These are phyloP conservation scores for Tolypeutes matacus DNA, from an alignment of 2,797 vertebrate species.

Conservation along the genomic window DNA sequence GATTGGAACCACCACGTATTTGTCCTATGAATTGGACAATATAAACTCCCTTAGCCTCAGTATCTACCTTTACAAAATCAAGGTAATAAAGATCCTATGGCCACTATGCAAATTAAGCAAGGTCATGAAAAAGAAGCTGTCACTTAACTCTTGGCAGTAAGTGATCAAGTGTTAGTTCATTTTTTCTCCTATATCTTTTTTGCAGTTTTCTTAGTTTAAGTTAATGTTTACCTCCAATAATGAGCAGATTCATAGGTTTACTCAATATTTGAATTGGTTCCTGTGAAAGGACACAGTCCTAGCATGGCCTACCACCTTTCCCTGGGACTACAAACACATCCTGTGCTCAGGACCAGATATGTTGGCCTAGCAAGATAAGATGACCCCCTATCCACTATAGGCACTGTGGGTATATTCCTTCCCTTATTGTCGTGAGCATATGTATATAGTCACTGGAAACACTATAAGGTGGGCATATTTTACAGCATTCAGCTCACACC, in stretches of 20 bases:
- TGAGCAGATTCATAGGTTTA: not conserved
- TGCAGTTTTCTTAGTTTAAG: not conserved
- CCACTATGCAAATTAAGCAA: not conserved
- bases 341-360: too few relatives aligned
- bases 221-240: not conserved
- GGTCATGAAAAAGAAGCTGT: not conserved
- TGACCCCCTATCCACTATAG: too few relatives aligned
- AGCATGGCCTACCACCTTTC: too few relatives aligned
- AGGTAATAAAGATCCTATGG: not conserved
- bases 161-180: not conserved
- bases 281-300: too few relatives aligned
- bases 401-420: too few relatives aligned
- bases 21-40: not conserved
- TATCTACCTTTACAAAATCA: not conserved
- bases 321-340: too few relatives aligned
- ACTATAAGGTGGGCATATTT: too few relatives aligned
- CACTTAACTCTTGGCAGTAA: not conserved
- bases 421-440: too few relatives aligned
- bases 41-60: not conserved
- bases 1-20: not conserved
- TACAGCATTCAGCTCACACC: too few relatives aligned
- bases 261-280: not conserved
- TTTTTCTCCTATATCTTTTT: conserved; percentile 8
- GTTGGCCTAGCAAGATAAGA: too few relatives aligned
- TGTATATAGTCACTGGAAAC: too few relatives aligned